phyloP scores from a whole-genome alignment of 2,888 invertebrate genomes.

The Nipponacmea schrenckii region DNA sequence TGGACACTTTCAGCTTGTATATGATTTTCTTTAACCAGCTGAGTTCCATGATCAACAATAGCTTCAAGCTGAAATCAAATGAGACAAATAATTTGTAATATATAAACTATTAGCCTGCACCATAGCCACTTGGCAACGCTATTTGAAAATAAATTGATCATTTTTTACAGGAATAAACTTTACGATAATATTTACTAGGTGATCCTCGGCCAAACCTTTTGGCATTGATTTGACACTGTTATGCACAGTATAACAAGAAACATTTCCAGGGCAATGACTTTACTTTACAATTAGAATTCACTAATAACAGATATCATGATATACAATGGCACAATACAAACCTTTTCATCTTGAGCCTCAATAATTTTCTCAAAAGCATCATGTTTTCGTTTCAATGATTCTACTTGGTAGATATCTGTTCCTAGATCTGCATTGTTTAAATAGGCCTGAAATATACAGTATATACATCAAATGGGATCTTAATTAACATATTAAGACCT shows the following conservation, averaged over 20 bases:
- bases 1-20: conserved; percentile 80
- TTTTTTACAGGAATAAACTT: too few species aligned
- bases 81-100: too few species aligned
- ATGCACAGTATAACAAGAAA: too few species aligned
- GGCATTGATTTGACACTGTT: too few species aligned
- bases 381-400: conserved; percentile 98
- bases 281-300: too few species aligned
- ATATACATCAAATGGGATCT: not conserved
- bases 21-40: conserved; percentile 88
- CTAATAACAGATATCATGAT: too few species aligned
- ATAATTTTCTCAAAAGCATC: conserved; percentile 99
- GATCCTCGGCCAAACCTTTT: too few species aligned
- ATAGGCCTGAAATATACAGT: conserved; percentile 51
- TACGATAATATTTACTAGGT: too few species aligned
- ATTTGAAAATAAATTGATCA: too few species aligned
- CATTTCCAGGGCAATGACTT: too few species aligned
- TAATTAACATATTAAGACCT: not conserved
- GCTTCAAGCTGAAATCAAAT: conserved; percentile 72
- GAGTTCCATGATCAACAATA: conserved; percentile 85
- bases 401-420: conserved; percentile 97
- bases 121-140: too few species aligned
- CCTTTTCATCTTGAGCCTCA: conserved; percentile 91
- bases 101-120: too few species aligned
- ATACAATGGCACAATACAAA: conserved; percentile 23
- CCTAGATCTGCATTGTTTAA: conserved; percentile 86